Evolutionary conservation across 2,888 invertebrate species (phyloP).

Genomic region (Glaucopsyche alexis): DNA sequence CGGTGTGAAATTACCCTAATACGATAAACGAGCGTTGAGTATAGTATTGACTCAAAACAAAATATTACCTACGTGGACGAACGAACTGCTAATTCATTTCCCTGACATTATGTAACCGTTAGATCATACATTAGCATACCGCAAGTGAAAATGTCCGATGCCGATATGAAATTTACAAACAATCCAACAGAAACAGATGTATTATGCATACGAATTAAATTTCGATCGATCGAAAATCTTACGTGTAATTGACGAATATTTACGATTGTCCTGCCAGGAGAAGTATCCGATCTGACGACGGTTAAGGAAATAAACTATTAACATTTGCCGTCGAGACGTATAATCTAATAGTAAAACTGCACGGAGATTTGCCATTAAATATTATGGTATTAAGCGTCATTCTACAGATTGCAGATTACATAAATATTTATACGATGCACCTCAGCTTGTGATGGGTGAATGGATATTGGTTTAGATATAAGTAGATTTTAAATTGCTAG

Average conservation of each 20-base stretch:
- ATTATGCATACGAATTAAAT: conserved; percentile 30
- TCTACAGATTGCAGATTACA: not conserved
- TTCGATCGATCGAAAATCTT: conserved; percentile 31
- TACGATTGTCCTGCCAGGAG: conserved; percentile 56
- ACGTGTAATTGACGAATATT: conserved; percentile 57
- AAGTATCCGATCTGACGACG: conserved; percentile 42
- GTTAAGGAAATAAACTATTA: conserved; percentile 64
- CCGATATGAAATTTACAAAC: conserved; percentile 19
- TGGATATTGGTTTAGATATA: not conserved
- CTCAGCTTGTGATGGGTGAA: not conserved
- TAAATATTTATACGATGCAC: conserved; percentile 6
- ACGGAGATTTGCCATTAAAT: conserved; percentile 7
- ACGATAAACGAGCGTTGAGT: too few species aligned
- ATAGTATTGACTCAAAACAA: not conserved
- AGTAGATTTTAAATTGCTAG: not conserved
- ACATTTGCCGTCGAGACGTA: conserved; percentile 51
- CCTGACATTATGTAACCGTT: not conserved
- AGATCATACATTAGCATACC: not conserved
- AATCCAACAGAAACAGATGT: conserved; percentile 16
- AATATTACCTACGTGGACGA: not conserved
- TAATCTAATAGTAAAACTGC: not conserved
- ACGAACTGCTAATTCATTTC: not conserved
- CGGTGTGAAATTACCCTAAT: not conserved
- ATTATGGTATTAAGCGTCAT: not conserved
- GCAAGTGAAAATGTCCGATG: conserved; percentile 17